Evolutionary conservation across 1,140 invertebrate genomes (phyloP).

Genomic region (Augochlora pura): DNA sequence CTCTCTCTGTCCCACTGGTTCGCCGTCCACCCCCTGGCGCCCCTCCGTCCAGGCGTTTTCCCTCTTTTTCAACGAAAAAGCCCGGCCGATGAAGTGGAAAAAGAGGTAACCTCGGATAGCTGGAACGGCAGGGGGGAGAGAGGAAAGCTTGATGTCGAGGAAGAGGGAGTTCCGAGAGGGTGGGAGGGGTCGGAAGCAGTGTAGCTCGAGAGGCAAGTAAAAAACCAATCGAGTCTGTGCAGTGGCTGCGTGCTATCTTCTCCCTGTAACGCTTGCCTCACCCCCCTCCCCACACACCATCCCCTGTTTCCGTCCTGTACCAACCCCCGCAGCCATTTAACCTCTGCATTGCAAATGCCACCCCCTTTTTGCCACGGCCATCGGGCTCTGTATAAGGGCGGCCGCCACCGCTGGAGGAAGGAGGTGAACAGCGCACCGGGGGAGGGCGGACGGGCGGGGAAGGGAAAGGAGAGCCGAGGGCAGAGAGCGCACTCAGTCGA

Average conservation of each 20-base stretch:
- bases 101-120: constrained; percentile 23
- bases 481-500: constrained; percentile 48
- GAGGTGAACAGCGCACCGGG: no score
- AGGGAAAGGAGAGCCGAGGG: constrained; percentile 9
- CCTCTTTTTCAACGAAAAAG: constrained; percentile 23
- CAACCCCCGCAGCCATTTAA: constrained; percentile 77
- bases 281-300: constrained; percentile 18
- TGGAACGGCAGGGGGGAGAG: constrained; percentile 26
- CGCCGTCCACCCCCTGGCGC: constrained; percentile 48
- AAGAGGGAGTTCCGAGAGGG: constrained; percentile 3
- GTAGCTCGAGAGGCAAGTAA: constrained; percentile 69
- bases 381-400: constrained; percentile 54
- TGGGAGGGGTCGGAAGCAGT: constrained; percentile 27
- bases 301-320: constrained; percentile 41
- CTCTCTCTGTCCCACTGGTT: constrained; percentile 46
- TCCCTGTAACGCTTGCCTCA: constrained; percentile 26
- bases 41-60: constrained; percentile 27
- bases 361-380: constrained; percentile 74
- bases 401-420: background rate
- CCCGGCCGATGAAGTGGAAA: constrained; percentile 45
- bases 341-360: constrained; percentile 81
- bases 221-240: constrained; percentile 80
- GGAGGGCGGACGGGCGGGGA: background rate
- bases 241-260: constrained; percentile 58
- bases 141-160: constrained; percentile 1